phyloP scores from a whole-genome alignment of 1,140 invertebrate species.

The Mamestra configurata region DNA sequence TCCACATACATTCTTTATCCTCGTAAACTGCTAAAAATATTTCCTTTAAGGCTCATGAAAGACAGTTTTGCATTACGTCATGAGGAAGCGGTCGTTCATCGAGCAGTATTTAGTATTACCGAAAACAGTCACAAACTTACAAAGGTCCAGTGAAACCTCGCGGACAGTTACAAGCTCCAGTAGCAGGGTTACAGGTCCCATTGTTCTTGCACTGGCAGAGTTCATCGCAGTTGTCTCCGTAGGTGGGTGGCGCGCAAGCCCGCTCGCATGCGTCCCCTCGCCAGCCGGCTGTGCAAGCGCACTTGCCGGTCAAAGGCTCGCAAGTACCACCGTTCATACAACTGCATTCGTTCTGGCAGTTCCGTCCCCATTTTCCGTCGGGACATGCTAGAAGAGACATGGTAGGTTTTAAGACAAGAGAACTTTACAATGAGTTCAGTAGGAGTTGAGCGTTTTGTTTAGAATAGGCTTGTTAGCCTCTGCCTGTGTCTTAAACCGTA shows the following conservation, averaged over 20 bases:
- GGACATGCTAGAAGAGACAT: constrained; percentile 89
- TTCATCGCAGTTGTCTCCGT: constrained; percentile 92
- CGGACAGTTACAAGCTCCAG: constrained; percentile 90
- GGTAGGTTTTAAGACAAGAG: no score
- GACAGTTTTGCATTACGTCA: no score
- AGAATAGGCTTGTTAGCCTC: no score
- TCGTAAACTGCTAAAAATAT: no score
- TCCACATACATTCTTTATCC: no score
- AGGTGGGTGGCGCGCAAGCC: constrained; percentile 91
- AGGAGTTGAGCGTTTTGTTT: no score
- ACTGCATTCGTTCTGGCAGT: constrained; percentile 93
- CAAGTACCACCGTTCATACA: constrained; percentile 96
- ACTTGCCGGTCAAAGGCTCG: constrained; percentile 92
- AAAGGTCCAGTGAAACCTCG: constrained; percentile 90
- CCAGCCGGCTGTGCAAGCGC: constrained; percentile 93
- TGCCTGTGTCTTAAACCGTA: no score
- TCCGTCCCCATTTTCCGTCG: constrained; percentile 91
- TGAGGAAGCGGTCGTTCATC: no score
- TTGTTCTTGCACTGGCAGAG: constrained; percentile 96
- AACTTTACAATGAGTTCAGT: no score
- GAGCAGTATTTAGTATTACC: no score
- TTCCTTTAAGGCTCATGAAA: no score
- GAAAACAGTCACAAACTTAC: no score
- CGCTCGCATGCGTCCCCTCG: constrained; percentile 89
- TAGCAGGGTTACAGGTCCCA: constrained; percentile 93